A percentile compares a stretch with the other conserved stretches of the same genome.
These are phyloP conservation scores for Neuroterus valhalla DNA, from an alignment of 1,140 invertebrate species.

Conservation along the genomic window DNA sequence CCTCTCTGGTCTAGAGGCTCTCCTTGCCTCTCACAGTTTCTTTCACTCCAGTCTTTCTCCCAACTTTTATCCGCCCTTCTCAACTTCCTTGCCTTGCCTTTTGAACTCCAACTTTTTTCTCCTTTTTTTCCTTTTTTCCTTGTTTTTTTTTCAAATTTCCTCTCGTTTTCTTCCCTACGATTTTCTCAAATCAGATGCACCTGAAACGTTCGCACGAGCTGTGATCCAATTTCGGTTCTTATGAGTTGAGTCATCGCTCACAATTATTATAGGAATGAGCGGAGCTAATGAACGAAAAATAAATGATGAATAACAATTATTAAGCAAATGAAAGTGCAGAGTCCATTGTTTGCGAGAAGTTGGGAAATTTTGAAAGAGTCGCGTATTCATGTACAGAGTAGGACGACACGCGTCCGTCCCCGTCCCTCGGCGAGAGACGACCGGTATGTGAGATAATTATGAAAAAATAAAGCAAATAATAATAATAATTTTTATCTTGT, in stretches of 20 bases:
- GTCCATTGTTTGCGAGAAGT: neutral
- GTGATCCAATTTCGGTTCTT: constrained; percentile 61
- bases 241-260: constrained; percentile 52
- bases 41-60: constrained; percentile 5
- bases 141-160: neutral
- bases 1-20: constrained; percentile 41
- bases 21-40: constrained; percentile 36
- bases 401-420: constrained; percentile 60
- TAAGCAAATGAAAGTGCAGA: neutral
- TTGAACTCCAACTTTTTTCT: neutral
- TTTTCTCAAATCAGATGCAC: constrained; percentile 37
- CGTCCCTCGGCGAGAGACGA: constrained; percentile 48
- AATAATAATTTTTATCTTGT: constrained; percentile 56
- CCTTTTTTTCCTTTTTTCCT: neutral
- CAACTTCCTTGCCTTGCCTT: neutral
- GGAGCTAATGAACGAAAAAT: constrained; percentile 33
- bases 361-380: neutral
- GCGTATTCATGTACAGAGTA: constrained; percentile 42
- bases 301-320: constrained; percentile 4
- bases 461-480: constrained; percentile 43
- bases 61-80: constrained; percentile 17
- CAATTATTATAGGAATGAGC: constrained; percentile 39
- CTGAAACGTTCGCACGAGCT: constrained; percentile 59
- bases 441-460: constrained; percentile 48
- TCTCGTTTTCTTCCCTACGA: constrained; percentile 31